phyloP scores from a whole-genome alignment of 1,140 invertebrate species.

The Drosophila melanica region DNA sequence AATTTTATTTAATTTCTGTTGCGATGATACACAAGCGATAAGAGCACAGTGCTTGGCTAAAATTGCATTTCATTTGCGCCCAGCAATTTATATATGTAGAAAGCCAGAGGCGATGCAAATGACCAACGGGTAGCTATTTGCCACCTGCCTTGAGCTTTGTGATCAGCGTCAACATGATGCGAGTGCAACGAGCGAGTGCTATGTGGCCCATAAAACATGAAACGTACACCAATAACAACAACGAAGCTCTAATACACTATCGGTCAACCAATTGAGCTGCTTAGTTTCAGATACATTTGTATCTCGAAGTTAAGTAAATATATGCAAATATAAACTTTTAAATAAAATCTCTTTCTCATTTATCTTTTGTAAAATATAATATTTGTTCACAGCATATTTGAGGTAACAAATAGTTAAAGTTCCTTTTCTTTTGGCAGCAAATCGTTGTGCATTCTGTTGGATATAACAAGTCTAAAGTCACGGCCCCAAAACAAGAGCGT shows the following conservation, averaged over 20 bases:
- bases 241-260: conserved; percentile 31
- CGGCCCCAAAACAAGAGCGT: conserved; percentile 54
- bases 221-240: background rate
- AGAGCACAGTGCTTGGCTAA: conserved; percentile 53
- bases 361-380: background rate
- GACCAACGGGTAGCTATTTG: conserved; percentile 20
- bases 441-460: background rate
- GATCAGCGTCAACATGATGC: conserved; percentile 77
- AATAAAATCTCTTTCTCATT: too few relatives aligned
- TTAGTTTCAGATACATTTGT: background rate
- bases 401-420: background rate
- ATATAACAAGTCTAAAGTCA: conserved; percentile 1
- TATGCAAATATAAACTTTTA: background rate
- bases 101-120: conserved; percentile 30
- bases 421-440: background rate
- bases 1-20: conserved; percentile 76
- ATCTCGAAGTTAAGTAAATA: background rate
- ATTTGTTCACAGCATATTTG: too few relatives aligned
- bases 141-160: conserved; percentile 46
- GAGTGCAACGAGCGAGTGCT: conserved; percentile 33
- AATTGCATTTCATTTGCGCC: conserved; percentile 76
- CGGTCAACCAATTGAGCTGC: too few relatives aligned
- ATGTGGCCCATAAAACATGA: conserved; percentile 66
- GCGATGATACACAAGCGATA: conserved; percentile 68
- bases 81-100: conserved; percentile 36